phyloP scores from a whole-genome alignment of 2,888 invertebrate genomes.

The Dastarcus helophoroides region DNA sequence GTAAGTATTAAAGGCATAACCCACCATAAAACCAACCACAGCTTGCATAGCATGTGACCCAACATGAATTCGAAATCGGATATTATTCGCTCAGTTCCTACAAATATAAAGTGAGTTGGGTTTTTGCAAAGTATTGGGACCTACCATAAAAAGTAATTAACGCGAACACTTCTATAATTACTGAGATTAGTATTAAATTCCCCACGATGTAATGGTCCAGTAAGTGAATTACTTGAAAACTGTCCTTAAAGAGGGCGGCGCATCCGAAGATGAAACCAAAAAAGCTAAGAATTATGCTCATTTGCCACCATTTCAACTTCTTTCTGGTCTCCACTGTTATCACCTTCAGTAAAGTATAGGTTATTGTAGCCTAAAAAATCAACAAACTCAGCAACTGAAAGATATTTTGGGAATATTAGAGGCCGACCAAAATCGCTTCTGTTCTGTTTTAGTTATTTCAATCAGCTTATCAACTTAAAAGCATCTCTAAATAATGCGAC shows the following conservation, averaged over 20 bases:
- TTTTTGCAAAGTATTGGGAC: slow-evolving; percentile 10
- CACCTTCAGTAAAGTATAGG: slow-evolving; percentile 38
- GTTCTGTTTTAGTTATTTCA: too few species aligned
- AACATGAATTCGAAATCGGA: slow-evolving; percentile 44
- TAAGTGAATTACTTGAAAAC: slow-evolving; percentile 35
- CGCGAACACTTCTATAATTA: slow-evolving; percentile 39
- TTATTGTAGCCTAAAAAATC: slow-evolving; percentile 34
- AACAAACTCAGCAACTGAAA: too few species aligned
- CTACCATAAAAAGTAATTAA: slow-evolving; percentile 41
- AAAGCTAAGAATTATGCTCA: slow-evolving; percentile 33
- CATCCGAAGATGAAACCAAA: slow-evolving; percentile 34
- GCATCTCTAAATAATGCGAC: too few species aligned
- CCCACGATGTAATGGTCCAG: slow-evolving; percentile 41
- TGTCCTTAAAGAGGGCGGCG: slow-evolving; percentile 24
- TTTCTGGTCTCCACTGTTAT: slow-evolving; percentile 36
- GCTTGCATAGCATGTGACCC: slow-evolving; percentile 36
- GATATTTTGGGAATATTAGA: too few species aligned
- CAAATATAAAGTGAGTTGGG: slow-evolving; percentile 12
- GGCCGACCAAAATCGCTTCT: too few species aligned
- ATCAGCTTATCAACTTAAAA: too few species aligned
- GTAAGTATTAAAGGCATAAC: slow-evolving; percentile 36
- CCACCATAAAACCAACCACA: slow-evolving; percentile 41
- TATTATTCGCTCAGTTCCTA: slow-evolving; percentile 37
- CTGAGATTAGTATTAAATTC: slow-evolving; percentile 38
- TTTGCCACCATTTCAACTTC: slow-evolving; percentile 38